Evolutionary conservation across 92 coral and sea anemone species (phyloP), one percentile per base, ranked within the genome.

Genomic region (Galaxea fascicularis): DNA sequence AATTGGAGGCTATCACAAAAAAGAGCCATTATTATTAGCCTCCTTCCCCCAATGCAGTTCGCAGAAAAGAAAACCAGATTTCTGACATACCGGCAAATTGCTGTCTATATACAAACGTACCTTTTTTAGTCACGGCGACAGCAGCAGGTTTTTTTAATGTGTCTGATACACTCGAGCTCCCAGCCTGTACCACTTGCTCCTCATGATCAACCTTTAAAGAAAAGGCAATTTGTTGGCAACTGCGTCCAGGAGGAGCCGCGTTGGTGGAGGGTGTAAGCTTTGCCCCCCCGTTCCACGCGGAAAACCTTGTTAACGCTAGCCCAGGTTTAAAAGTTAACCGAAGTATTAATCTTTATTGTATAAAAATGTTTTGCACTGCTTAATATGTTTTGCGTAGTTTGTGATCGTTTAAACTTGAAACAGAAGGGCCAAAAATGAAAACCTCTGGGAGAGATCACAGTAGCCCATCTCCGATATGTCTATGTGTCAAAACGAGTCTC

Each of bases 91-190:
- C n/a, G n/a, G n/a, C n/a, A 35, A 67, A 67, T 67, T 67, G 73
- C 24, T 67, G 73, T 67, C 73, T 67, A 67, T 65, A 65, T 67
- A 67, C 73, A 67, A 67, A n/a, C 52, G 47, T 67, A 67, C 73
- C 73, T 67, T 67, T 66, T 28, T 67, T 67, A 67, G 73, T 67
- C 73, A 67, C 73, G 29, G 25, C 18, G 73, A 66, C 73, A 66
- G 73, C 20, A 66, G 73, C 73, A 67, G 73, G 73, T 66, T 28
- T 66, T 66, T 29, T 30, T 66, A 29, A 66, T 29, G 72, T 66
- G 72, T 66, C 47, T 66, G 49, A 66, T 67, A 67, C 73, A 26
- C 73, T 67, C 49, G 47, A 67, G 73, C 73, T 67, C 73, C 52
- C 52, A 67, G 73, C 73, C 49, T 67, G 73, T 67, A 67, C 73